Base-by-base conservation (phyloP, 1,140 invertebrate genomes). In the Theocolax elegans region DNA sequence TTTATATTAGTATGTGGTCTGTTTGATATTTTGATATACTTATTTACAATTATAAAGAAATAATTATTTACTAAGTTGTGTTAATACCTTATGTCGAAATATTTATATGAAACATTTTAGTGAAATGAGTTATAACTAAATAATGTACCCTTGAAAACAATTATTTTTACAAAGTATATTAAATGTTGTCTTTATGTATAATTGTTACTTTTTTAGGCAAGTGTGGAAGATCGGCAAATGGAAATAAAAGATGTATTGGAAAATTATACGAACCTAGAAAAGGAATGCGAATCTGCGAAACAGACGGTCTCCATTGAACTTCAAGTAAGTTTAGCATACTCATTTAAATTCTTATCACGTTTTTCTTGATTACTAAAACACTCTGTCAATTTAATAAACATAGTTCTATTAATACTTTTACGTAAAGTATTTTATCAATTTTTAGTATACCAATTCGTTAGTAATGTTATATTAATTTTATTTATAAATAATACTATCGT, bases 201-300 rank as follows among this genome's bases (percentile, higher is more conserved):
- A n/a, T n/a, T n/a, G n/a, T n/a, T n/a, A n/a, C n/a, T 54, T 42
- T 29, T 63, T 65, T 76, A 89, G 87, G 79, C 76, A 15, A 81
- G 78, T 29, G 83, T 90, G 1, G 80, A 81, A 67, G 89, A 91
- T 77, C 88, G 87, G 25, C 88, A 90, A 77, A 84, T 87, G 68
- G 90, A 91, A 80, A 88, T 91, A 3, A 88, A 89, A 74, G 90
- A 91, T 72, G 87, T 91, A 9, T 77, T 91, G 19, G 89, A 91
- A 80, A 91, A 91, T 83, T 92, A 89, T 80, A 91, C 88, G 42
- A 91, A 91, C 80, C 80, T 92, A 64, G 90, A 89, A 72, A 88
- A 89, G 73, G 88, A 89, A 70, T 89, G 90, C 73, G 83, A 86
- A 75, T 87, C 83, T 13, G 89, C 88, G 7, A 86, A 86, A 74